Conservation (phyloP, 2,888 invertebrate species). For the Noctuana brunneofusca region DNA sequence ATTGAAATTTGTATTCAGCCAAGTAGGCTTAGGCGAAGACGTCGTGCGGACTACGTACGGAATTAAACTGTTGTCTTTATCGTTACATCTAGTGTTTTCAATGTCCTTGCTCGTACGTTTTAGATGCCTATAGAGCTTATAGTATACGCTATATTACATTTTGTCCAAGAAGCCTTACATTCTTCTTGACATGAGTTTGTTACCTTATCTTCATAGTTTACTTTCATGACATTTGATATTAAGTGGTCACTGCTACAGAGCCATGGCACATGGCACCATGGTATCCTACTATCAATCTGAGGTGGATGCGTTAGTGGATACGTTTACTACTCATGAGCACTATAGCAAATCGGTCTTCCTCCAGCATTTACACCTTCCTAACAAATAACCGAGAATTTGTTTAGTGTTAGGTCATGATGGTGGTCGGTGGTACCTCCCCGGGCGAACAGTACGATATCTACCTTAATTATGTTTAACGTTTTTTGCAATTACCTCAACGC, state of each 20-base stretch:
- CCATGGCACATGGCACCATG: too few species aligned
- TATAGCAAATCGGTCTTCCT: too few species aligned
- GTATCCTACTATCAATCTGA: too few species aligned
- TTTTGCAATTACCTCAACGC: too few species aligned
- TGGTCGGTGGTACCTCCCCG: too few species aligned
- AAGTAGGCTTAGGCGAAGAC: slow-evolving; percentile 58
- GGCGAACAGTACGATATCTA: too few species aligned
- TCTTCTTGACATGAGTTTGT: background rate
- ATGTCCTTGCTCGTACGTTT: slow-evolving; percentile 48
- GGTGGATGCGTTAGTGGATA: too few species aligned
- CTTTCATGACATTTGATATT: background rate
- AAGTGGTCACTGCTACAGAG: background rate
- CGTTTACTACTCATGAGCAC: too few species aligned
- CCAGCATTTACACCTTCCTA: too few species aligned
- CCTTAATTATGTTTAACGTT: too few species aligned
- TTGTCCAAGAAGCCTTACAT: background rate
- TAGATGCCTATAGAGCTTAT: slow-evolving; percentile 35
- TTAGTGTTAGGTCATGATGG: too few species aligned
- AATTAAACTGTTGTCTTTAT: slow-evolving; percentile 48
- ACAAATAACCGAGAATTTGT: too few species aligned
- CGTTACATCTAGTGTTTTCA: slow-evolving; percentile 46
- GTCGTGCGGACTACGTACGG: slow-evolving; percentile 56
- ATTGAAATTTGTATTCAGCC: slow-evolving; percentile 70
- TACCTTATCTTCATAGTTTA: background rate
- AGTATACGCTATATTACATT: background rate